Evolutionary conservation across 2,113 vertebrate genomes (phyloP).

Genomic region (Elachura formosa): DNA sequence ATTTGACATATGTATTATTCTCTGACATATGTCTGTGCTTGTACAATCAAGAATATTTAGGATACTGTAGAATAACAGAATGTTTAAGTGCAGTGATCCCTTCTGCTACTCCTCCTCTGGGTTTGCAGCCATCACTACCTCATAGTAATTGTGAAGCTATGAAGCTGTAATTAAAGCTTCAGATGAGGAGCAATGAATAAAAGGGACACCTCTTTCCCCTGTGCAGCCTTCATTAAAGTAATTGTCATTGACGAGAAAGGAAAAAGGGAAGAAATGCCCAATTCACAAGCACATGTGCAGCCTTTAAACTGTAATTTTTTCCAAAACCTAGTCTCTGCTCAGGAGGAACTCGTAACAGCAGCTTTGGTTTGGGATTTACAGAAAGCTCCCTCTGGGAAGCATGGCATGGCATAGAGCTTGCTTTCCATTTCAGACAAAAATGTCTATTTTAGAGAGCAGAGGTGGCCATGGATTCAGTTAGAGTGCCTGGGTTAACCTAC

Average conservation of each 20-base stretch:
- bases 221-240: not conserved
- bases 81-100: not conserved
- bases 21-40: not conserved
- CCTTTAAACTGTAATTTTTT: not conserved
- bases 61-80: not conserved
- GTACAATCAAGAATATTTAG: not conserved
- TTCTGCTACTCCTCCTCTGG: not conserved
- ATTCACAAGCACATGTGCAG: not conserved
- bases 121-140: not conserved
- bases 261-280: not conserved
- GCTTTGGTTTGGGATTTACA: not conserved
- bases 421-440: not conserved
- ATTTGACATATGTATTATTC: not conserved
- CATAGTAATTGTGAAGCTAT: not conserved
- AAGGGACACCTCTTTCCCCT: not conserved
- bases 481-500: not conserved
- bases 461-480: not conserved
- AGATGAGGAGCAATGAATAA: not conserved
- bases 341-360: not conserved
- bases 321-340: not conserved
- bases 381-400: not conserved
- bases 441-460: not conserved
- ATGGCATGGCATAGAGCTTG: fast-evolving
- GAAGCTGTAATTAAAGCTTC: conserved; percentile 23
- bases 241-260: not conserved